Percentiles rank a stretch among this genome's conserved stretches.
phyloP scores from a whole-genome alignment of 2,888 invertebrate genomes.

The Dynastes grantii region DNA sequence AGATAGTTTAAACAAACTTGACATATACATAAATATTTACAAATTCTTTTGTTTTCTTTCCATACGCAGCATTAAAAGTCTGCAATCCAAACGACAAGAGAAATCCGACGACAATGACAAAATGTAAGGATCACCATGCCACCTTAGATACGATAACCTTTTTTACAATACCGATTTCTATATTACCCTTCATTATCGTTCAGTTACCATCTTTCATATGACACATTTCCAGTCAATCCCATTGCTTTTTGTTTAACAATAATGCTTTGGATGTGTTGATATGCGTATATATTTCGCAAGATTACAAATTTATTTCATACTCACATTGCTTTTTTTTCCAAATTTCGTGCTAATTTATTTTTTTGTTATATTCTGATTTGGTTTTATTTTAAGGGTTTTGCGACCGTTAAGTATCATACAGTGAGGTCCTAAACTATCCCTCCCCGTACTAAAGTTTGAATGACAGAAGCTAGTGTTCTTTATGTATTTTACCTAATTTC shows the following conservation, averaged over 20 bases:
- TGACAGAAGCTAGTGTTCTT: too few species aligned
- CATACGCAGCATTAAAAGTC: conserved; percentile 51
- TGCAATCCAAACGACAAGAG: conserved; percentile 52
- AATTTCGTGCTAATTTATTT: too few species aligned
- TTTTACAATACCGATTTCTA: conserved; percentile 4
- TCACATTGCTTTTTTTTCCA: too few species aligned
- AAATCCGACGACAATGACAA: conserved; percentile 50
- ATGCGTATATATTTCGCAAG: too few species aligned
- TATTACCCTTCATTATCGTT: conserved; percentile 12
- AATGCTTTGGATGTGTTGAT: too few species aligned
- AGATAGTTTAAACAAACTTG: background rate
- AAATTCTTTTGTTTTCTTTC: conserved; percentile 45
- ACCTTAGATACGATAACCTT: conserved; percentile 26
- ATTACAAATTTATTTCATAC: too few species aligned
- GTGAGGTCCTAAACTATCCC: too few species aligned
- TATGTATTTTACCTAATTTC: too few species aligned
- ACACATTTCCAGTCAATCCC: conserved; percentile 20
- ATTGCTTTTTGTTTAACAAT: background rate
- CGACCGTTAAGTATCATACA: too few species aligned
- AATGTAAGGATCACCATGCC: conserved; percentile 49
- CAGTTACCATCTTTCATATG: background rate
- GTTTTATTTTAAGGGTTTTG: too few species aligned
- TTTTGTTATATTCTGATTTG: too few species aligned
- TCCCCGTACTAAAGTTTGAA: too few species aligned
- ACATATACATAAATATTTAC: background rate